phyloP scores from a whole-genome alignment of 2,888 invertebrate genomes.

The Lysandra coridon region DNA sequence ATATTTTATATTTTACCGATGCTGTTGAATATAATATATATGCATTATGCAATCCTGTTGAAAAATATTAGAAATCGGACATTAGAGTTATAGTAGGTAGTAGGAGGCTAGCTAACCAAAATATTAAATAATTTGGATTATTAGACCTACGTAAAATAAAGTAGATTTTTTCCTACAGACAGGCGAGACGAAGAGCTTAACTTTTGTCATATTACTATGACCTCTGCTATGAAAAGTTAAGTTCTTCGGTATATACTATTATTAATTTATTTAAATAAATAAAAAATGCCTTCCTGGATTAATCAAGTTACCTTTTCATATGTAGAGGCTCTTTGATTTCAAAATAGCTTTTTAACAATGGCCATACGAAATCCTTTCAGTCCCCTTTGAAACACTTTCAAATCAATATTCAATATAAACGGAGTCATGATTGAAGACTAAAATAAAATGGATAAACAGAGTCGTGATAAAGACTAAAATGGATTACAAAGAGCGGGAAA shows the following conservation, averaged over 20 bases:
- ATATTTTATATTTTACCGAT: no score
- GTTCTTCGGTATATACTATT: no score
- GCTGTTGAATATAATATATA: no score
- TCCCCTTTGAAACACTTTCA: conserved; percentile 4
- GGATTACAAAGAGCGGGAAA: conserved; percentile 51
- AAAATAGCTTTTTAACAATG: not conserved
- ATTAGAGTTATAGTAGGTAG: no score
- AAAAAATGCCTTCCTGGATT: not conserved
- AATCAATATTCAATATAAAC: conserved; percentile 33
- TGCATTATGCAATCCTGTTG: no score
- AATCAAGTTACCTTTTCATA: not conserved
- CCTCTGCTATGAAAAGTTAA: no score
- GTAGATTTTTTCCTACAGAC: no score
- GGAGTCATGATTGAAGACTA: conserved; percentile 38
- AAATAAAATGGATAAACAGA: conserved; percentile 47
- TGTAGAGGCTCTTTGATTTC: not conserved
- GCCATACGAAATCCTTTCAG: not conserved
- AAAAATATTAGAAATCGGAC: no score
- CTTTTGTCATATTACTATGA: not conserved
- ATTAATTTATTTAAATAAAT: no score
- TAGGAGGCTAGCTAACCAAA: no score
- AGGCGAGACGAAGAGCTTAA: not conserved
- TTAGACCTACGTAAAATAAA: no score
- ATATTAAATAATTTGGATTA: no score
- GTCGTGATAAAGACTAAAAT: conserved; percentile 45